Percentiles rank a stretch among this genome's conserved stretches.
These are phyloP conservation scores for Octonoba sinensis DNA, from an alignment of 2,888 invertebrate species.

Conservation along the genomic window DNA sequence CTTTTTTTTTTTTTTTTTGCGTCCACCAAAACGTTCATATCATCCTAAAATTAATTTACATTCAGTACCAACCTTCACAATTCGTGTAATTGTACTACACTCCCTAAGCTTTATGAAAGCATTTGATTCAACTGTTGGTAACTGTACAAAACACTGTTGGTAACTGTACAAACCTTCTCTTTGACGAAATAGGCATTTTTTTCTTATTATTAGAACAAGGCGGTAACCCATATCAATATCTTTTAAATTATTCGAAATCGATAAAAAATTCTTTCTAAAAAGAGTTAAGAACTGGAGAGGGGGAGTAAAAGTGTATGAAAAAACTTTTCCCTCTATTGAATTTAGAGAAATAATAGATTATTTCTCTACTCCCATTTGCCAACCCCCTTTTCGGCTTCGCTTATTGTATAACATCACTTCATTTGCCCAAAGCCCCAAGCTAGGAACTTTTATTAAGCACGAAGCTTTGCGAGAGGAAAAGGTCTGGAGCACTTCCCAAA, in stretches of 20 bases:
- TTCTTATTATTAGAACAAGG: too few relatives aligned
- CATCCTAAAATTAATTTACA: too few relatives aligned
- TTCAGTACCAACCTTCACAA: too few relatives aligned
- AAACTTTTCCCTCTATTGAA: constrained; percentile 45
- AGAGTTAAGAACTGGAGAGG: constrained; percentile 27
- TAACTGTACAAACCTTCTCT: too few relatives aligned
- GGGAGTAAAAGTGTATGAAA: constrained; percentile 16
- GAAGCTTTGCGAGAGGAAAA: constrained; percentile 7
- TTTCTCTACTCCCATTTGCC: constrained; percentile 22
- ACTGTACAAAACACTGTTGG: too few relatives aligned
- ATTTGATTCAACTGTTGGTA: too few relatives aligned
- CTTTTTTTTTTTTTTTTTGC: too few relatives aligned
- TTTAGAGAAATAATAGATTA: constrained; percentile 61
- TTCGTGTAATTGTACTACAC: too few relatives aligned
- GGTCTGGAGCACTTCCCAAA: constrained; percentile 37
- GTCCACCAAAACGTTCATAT: too few relatives aligned
- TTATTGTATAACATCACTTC: constrained; percentile 61
- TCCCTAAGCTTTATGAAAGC: too few relatives aligned
- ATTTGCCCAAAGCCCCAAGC: constrained; percentile 54
- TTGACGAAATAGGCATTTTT: too few relatives aligned
- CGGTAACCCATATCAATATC: constrained; percentile 23
- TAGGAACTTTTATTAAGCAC: constrained; percentile 58
- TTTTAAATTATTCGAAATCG: constrained; percentile 43
- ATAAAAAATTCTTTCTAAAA: constrained; percentile 44
- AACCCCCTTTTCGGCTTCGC: constrained; percentile 14